These are phyloP conservation scores for Rhinatrema bivittatum DNA, from an alignment of 2,797 vertebrate genomes.

Conservation along the genomic window DNA sequence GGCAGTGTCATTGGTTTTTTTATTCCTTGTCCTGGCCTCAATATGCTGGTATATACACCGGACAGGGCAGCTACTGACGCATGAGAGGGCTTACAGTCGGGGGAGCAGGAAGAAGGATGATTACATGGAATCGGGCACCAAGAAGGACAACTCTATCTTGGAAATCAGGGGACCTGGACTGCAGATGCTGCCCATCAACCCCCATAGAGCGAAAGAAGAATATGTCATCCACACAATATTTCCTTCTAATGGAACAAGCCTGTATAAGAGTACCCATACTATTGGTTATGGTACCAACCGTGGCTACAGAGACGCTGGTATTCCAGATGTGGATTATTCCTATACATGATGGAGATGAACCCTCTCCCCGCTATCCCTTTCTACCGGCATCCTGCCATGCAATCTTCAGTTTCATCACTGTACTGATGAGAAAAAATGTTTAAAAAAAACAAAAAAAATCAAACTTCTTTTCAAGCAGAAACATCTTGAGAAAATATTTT, in stretches of 20 bases:
- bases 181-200: conserved; percentile 84
- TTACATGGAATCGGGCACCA: conserved; percentile 87
- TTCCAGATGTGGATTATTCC: conserved; percentile 84
- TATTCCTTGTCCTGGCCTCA: conserved; percentile 74
- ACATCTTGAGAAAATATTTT: conserved; percentile 10
- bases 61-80: conserved; percentile 65
- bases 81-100: conserved; percentile 66
- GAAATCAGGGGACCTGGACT: conserved; percentile 81
- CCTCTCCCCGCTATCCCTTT: conserved; percentile 4
- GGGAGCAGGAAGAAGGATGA: conserved; percentile 72
- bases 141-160: conserved; percentile 88
- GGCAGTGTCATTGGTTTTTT: conserved; percentile 74
- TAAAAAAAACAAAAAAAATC: conserved; percentile 8
- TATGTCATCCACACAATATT: conserved; percentile 91
- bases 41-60: conserved; percentile 83
- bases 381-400: conserved; percentile 1
- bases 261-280: conserved; percentile 74
- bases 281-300: conserved; percentile 79
- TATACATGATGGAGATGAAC: conserved; percentile 74
- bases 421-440: conserved; percentile 2
- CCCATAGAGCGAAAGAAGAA: conserved; percentile 77
- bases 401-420: neutral
- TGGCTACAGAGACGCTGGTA: conserved; percentile 83
- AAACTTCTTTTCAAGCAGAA: conserved; percentile 8
- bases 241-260: conserved; percentile 82